Conservation (phyloP, 2,888 invertebrate species). For the Limnephilus lunatus region DNA sequence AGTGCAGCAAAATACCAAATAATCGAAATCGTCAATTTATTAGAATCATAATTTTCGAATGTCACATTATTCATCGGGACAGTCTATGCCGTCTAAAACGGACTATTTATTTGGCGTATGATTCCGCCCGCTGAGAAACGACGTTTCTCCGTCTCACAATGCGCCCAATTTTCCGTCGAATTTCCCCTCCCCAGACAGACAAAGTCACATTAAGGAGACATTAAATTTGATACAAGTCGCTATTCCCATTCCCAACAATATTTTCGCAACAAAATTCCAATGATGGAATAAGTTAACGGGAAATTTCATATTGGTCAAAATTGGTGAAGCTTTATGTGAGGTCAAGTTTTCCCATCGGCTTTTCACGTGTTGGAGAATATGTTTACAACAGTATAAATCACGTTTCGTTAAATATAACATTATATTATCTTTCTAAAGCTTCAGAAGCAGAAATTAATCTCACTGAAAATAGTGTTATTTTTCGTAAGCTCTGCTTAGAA, state of each 20-base stretch:
- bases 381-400: not conserved
- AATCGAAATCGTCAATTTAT: not conserved
- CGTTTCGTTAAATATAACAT: not conserved
- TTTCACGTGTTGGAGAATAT: not conserved
- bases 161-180: slow-evolving; percentile 27
- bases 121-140: slow-evolving; percentile 11
- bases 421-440: not conserved
- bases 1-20: not conserved
- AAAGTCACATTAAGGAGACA: slow-evolving; percentile 52
- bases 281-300: not conserved
- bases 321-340: not conserved
- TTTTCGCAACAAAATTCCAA: slow-evolving; percentile 32
- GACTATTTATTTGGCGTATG: not conserved
- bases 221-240: slow-evolving; percentile 59
- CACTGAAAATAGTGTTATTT: not conserved
- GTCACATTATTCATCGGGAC: not conserved
- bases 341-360: not conserved
- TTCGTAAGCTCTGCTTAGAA: not conserved
- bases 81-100: not conserved
- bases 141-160: slow-evolving; percentile 37
- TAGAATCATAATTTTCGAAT: not conserved
- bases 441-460: not conserved
- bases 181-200: slow-evolving; percentile 25
- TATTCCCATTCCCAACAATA: slow-evolving; percentile 48
- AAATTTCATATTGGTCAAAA: not conserved